These are phyloP conservation scores for Stratiomys singularior DNA, from an alignment of 2,888 invertebrate species.

Conservation along the genomic window DNA sequence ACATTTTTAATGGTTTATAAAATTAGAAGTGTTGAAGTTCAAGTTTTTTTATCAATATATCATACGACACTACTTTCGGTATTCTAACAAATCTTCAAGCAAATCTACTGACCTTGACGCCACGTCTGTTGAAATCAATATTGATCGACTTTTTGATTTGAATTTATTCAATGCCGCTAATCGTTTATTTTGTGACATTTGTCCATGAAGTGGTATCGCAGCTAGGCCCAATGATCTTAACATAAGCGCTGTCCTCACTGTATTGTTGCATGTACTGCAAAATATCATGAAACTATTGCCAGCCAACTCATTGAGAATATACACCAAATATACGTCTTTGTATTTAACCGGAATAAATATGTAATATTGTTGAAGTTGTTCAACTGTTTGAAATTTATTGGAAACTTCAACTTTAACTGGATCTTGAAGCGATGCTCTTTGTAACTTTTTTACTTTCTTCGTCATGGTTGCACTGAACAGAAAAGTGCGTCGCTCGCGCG, in stretches of 20 bases:
- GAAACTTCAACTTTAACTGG: constrained; percentile 97
- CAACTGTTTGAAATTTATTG: constrained; percentile 97
- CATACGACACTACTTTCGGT: no score
- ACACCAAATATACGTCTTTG: constrained; percentile 97
- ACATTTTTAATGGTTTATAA: no score
- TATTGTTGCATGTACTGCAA: constrained; percentile 93
- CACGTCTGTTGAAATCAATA: constrained; percentile 98
- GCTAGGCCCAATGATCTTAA: constrained; percentile 90
- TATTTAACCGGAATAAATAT: constrained; percentile 95
- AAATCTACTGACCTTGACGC: constrained; percentile 81
- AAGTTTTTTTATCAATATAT: no score
- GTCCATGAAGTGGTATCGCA: constrained; percentile 97
- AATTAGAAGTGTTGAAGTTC: no score
- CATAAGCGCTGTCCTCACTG: constrained; percentile 87
- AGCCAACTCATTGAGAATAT: constrained; percentile 92
- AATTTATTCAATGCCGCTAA: constrained; percentile 96
- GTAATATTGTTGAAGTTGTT: constrained; percentile 94
- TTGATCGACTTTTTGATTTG: constrained; percentile 90
- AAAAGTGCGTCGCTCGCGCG: constrained; percentile 89
- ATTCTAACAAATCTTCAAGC: background rate
- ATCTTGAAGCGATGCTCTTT: constrained; percentile 92
- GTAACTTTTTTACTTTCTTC: constrained; percentile 94
- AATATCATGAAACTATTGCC: constrained; percentile 98
- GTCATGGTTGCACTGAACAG: constrained; percentile 99
- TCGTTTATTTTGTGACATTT: constrained; percentile 98